Percentiles rank a stretch among this genome's conserved stretches.
phyloP scores from a whole-genome alignment of 1,140 invertebrate species.

The Zaprionus ghesquierei region DNA sequence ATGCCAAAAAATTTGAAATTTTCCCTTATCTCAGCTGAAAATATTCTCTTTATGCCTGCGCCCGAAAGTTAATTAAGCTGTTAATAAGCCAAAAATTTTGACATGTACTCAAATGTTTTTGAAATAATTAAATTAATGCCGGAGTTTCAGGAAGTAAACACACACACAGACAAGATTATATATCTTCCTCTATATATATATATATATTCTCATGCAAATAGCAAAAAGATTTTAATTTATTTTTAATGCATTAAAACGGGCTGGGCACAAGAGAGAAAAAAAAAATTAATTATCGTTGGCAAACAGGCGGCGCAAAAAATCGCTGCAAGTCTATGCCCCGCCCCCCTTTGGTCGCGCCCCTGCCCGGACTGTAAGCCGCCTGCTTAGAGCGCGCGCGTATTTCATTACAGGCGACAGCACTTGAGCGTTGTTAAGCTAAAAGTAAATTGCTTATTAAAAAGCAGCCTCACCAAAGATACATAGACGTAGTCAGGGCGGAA shows the following conservation, averaged over 20 bases:
- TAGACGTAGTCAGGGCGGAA: not conserved
- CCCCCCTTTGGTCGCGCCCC: not conserved
- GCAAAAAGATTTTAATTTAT: conserved; percentile 62
- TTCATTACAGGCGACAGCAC: conserved; percentile 67
- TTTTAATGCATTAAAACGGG: conserved; percentile 71
- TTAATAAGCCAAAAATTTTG: not conserved
- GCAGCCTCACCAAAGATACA: conserved; percentile 36
- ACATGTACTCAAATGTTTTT: not conserved
- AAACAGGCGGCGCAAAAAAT: conserved; percentile 52
- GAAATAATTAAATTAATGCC: not conserved
- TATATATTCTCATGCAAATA: conserved; percentile 1
- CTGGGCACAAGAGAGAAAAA: conserved; percentile 62
- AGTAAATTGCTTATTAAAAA: conserved; percentile 81
- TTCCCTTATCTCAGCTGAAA: not conserved
- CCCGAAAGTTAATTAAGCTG: not conserved
- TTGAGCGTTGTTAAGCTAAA: conserved; percentile 71
- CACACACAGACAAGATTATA: no score
- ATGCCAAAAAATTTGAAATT: no score
- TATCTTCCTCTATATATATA: not conserved
- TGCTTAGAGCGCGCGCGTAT: conserved; percentile 54
- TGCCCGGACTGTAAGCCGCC: conserved; percentile 37
- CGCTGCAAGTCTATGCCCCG: conserved; percentile 35
- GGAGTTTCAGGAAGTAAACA: not conserved
- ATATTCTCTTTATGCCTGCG: not conserved
- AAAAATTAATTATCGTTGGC: conserved; percentile 74